Evolutionary conservation across 92 coral and sea anemone species (phyloP).

Genomic region (Pocillopora grandis): DNA sequence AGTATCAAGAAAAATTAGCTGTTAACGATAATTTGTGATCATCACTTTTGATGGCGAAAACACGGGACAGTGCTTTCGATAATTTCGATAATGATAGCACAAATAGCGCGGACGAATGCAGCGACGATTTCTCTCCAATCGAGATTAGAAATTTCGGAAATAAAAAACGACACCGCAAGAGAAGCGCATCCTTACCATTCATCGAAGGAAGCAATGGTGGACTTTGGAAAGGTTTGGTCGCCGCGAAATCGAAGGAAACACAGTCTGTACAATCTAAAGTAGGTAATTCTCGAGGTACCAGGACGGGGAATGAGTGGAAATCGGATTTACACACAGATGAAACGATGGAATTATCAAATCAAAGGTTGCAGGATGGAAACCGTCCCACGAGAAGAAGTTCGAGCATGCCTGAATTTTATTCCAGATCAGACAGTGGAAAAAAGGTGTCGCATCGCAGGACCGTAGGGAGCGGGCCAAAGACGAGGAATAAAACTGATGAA

Average conservation of each 20-base stretch:
- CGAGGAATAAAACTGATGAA: conserved; percentile 10
- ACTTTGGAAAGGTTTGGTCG: conserved; percentile 25
- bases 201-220: conserved; percentile 28
- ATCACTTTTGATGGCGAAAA: conserved; percentile 32
- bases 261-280: not conserved
- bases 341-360: not conserved
- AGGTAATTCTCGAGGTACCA: not conserved
- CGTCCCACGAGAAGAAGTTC: conserved; percentile 54
- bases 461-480: not conserved
- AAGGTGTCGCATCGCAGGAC: not conserved
- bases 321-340: not conserved
- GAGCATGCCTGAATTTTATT: conserved; percentile 71
- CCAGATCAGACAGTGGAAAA: conserved; percentile 24
- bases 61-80: conserved; percentile 5
- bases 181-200: conserved; percentile 58
- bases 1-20: not conserved
- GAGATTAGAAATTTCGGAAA: conserved; percentile 6
- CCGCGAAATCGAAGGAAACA: not conserved
- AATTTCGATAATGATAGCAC: conserved; percentile 33
- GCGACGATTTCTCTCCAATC: conserved; percentile 49
- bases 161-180: conserved; percentile 19
- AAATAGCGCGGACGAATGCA: conserved; percentile 42
- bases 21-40: conserved; percentile 4
- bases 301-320: conserved; percentile 3
- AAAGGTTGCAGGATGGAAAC: not conserved